Conservation (phyloP, 1,140 invertebrate genomes). For the Cecropterus lyciades region DNA sequence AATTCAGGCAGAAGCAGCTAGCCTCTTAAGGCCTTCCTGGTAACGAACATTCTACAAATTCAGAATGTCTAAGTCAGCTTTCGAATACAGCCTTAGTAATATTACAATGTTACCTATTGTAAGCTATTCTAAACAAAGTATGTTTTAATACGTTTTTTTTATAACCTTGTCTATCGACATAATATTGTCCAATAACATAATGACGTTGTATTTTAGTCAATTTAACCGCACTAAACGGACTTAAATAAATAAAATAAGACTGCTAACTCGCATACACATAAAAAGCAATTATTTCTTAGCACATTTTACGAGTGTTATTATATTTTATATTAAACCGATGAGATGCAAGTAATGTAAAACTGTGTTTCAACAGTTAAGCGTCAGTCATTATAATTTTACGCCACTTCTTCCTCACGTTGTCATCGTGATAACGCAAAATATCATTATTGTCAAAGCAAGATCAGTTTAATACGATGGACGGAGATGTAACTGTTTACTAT, state of each 20-base stretch:
- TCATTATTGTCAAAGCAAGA: conserved; percentile 24
- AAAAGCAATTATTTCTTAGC: background rate
- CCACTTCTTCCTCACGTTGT: conserved; percentile 7
- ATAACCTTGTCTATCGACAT: no score
- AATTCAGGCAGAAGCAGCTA: conserved; percentile 10
- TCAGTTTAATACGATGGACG: conserved; percentile 16
- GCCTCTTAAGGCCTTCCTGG: background rate
- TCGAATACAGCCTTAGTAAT: no score
- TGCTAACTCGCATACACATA: background rate
- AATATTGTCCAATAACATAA: no score
- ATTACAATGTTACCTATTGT: no score
- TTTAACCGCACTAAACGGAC: no score
- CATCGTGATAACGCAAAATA: conserved; percentile 28
- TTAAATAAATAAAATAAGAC: no score
- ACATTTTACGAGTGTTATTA: background rate
- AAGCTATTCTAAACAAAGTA: no score
- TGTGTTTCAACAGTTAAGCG: conserved; percentile 23
- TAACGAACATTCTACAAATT: background rate
- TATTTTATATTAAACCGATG: background rate
- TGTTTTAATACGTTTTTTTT: no score
- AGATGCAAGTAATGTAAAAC: conserved; percentile 6
- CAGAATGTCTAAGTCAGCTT: background rate
- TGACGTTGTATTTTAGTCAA: no score
- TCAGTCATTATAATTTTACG: conserved; percentile 27
- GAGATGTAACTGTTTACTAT: conserved; percentile 29